Evolutionary conservation across 2,797 vertebrate species (phyloP).

Genomic region (Margarornis squamiger): DNA sequence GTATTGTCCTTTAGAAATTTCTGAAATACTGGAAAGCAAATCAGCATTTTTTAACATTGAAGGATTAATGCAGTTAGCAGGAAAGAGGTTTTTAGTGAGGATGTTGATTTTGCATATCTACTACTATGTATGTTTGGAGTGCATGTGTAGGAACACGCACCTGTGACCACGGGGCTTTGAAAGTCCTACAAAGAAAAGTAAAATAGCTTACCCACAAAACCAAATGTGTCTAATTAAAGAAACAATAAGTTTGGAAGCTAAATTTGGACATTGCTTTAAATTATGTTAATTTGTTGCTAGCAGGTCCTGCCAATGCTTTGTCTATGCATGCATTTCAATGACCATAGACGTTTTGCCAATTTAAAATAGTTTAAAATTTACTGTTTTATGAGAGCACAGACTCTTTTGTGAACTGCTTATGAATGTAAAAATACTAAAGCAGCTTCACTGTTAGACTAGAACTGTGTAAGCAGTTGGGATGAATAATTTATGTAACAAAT

Average conservation of each 20-base stretch:
- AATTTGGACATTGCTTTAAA: neutral
- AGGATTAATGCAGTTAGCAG: neutral
- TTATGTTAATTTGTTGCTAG: neutral
- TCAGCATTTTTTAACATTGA: neutral
- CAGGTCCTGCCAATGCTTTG: neutral
- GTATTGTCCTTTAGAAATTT: neutral
- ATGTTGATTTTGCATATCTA: neutral
- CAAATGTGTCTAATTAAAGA: neutral
- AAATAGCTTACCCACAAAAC: neutral
- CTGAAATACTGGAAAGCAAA: neutral
- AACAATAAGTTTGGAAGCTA: neutral
- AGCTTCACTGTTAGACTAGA: neutral
- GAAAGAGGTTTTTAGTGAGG: neutral
- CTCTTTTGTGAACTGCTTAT: neutral
- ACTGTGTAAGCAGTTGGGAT: neutral
- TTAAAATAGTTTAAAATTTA: neutral
- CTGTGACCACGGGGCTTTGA: neutral
- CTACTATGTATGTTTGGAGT: accelerated
- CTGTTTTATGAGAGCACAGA: neutral
- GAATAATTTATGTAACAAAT: neutral
- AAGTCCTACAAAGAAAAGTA: neutral
- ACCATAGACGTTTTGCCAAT: neutral
- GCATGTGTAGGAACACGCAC: accelerated
- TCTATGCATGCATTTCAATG: neutral
- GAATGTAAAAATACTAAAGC: neutral